phyloP scores from a whole-genome alignment of 1,140 invertebrate genomes.

The Ruditapes philippinarum region DNA sequence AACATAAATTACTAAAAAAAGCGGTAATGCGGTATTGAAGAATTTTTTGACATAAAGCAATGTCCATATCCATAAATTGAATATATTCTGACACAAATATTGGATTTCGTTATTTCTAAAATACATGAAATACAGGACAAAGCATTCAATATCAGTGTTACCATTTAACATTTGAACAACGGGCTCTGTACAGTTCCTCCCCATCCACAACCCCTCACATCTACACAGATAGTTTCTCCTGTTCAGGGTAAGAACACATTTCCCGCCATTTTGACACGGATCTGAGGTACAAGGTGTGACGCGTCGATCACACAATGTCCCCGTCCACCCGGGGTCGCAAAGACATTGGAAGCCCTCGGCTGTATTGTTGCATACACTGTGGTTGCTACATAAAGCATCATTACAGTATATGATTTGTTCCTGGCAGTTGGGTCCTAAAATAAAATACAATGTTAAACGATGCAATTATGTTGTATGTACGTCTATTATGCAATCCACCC shows the following conservation, averaged over 20 bases:
- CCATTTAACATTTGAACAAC: slow-evolving; percentile 35
- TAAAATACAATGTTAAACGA: too few relatives aligned
- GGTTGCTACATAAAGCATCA: slow-evolving; percentile 17
- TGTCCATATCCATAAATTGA: too few relatives aligned
- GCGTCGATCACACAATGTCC: slow-evolving; percentile 7
- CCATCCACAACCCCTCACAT: slow-evolving; percentile 42
- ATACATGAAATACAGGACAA: too few relatives aligned
- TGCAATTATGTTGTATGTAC: too few relatives aligned
- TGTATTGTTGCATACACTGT: slow-evolving; percentile 40
- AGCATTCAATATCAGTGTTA: too few relatives aligned
- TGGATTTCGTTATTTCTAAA: too few relatives aligned
- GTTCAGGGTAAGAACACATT: slow-evolving; percentile 18
- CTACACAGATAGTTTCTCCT: slow-evolving; percentile 13
- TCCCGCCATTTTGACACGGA: slow-evolving; percentile 42
- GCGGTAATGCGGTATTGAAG: too few relatives aligned
- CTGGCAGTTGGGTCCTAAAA: slow-evolving; percentile 26
- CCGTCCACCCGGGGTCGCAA: slow-evolving; percentile 45
- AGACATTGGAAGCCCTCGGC: slow-evolving; percentile 37
- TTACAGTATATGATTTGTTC: slow-evolving; percentile 44
- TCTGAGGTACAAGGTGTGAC: slow-evolving; percentile 37
- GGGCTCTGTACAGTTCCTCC: slow-evolving; percentile 33
- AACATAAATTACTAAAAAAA: too few relatives aligned
- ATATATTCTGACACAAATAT: too few relatives aligned
- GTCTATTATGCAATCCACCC: too few relatives aligned
- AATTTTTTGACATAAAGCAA: too few relatives aligned